Evolutionary conservation across 2,888 invertebrate genomes (phyloP).

Genomic region (Eupithecia insigniata): DNA sequence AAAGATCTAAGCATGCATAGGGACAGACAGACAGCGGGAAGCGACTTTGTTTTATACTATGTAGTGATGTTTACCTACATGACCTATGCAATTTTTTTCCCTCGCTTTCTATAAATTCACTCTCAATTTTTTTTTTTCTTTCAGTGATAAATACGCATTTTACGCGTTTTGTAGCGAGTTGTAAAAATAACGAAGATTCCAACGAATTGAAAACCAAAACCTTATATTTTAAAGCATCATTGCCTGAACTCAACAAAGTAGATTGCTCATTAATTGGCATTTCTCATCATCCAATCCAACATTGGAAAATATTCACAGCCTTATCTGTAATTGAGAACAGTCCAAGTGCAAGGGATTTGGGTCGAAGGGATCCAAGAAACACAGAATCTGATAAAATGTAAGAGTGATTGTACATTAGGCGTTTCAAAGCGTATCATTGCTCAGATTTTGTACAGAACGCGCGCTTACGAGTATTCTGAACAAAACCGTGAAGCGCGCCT

Average conservation of each 20-base stretch:
- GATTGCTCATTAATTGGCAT: constrained; percentile 42
- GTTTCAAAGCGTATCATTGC: background rate
- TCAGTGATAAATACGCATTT: background rate
- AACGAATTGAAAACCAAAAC: background rate
- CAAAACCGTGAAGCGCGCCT: too few species aligned
- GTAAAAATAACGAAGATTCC: background rate
- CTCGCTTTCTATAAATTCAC: too few species aligned
- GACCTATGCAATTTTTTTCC: too few species aligned
- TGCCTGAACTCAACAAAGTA: background rate
- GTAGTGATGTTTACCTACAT: too few species aligned
- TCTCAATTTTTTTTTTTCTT: background rate
- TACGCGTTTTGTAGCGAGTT: background rate
- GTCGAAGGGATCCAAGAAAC: constrained; percentile 50
- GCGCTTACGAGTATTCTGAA: background rate
- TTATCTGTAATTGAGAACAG: constrained; percentile 61
- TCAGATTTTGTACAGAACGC: background rate
- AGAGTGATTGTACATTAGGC: constrained; percentile 15
- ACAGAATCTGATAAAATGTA: constrained; percentile 58
- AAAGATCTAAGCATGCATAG: too few species aligned
- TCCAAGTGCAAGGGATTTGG: constrained; percentile 49
- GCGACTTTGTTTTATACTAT: too few species aligned
- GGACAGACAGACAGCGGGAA: too few species aligned
- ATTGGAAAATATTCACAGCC: constrained; percentile 52
- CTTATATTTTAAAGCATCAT: background rate
- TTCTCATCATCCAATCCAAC: constrained; percentile 49